phyloP scores from a whole-genome alignment of 2,888 invertebrate species.

The Prosapia bicincta region DNA sequence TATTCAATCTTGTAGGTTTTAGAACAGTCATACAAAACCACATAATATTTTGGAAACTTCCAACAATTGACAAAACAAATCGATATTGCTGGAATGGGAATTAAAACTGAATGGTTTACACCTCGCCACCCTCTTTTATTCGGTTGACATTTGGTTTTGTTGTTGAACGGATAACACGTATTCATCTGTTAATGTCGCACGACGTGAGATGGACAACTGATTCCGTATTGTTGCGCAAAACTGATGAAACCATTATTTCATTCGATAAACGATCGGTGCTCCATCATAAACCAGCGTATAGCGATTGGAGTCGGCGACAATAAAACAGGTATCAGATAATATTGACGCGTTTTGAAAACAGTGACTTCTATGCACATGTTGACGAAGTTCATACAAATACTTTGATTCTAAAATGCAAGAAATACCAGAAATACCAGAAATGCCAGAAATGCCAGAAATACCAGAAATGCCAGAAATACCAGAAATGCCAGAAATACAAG shows the following conservation, averaged over 20 bases:
- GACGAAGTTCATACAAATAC: too few species aligned
- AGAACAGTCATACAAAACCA: too few species aligned
- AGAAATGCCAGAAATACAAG: too few species aligned
- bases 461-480: too few species aligned
- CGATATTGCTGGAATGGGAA: neutral
- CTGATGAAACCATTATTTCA: neutral
- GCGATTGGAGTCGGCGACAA: neutral
- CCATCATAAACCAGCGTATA: neutral
- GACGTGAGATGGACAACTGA: neutral
- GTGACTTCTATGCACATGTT: too few species aligned
- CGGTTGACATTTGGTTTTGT: neutral
- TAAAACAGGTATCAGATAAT: too few species aligned
- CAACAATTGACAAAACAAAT: neutral
- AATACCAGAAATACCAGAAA: too few species aligned
- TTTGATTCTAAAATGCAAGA: too few species aligned
- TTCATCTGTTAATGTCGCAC: neutral
- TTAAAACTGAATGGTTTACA: neutral
- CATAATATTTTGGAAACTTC: too few species aligned
- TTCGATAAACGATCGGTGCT: neutral
- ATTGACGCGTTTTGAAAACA: too few species aligned
- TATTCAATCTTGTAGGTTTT: too few species aligned
- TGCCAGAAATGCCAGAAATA: too few species aligned
- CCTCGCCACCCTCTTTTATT: neutral
- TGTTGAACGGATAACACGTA: neutral
- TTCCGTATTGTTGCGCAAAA: neutral